A percentile compares a stretch with the other conserved stretches of the same genome.
phyloP scores from a whole-genome alignment of 2,113 vertebrate genomes.

The Caloenas nicobarica region DNA sequence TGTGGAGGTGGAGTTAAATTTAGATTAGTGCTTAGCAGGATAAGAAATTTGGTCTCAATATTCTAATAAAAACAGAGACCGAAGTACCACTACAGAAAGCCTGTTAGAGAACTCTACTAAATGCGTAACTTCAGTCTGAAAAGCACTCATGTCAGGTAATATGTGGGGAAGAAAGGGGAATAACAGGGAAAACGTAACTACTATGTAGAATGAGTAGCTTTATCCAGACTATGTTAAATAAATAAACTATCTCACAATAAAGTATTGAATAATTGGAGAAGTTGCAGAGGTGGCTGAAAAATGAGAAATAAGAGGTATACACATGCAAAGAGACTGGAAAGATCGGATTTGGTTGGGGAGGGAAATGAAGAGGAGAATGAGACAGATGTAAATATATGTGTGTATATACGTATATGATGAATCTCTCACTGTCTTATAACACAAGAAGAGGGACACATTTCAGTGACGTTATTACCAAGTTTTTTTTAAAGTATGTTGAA shows the following conservation, averaged over 20 bases:
- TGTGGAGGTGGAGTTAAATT: fast-evolving
- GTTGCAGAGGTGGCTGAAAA: background rate
- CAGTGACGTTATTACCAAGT: background rate
- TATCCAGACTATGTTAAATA: background rate
- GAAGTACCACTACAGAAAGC: background rate
- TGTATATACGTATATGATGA: background rate
- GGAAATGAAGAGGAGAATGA: background rate
- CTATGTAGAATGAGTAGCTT: background rate
- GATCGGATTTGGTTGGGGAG: fast-evolving
- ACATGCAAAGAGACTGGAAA: background rate
- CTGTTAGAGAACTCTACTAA: background rate
- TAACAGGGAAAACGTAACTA: background rate
- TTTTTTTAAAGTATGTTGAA: background rate
- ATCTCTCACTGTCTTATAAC: background rate
- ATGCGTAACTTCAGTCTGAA: background rate
- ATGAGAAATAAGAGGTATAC: background rate
- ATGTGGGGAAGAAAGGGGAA: background rate
- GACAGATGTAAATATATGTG: background rate
- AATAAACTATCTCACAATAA: background rate
- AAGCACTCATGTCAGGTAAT: background rate
- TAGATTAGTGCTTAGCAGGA: background rate
- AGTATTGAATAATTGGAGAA: background rate
- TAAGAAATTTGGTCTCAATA: fast-evolving
- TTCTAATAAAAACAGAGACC: background rate
- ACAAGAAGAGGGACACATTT: background rate